Base-by-base conservation (phyloP, 2,888 invertebrate species). In the Apocheima hispidaria region DNA sequence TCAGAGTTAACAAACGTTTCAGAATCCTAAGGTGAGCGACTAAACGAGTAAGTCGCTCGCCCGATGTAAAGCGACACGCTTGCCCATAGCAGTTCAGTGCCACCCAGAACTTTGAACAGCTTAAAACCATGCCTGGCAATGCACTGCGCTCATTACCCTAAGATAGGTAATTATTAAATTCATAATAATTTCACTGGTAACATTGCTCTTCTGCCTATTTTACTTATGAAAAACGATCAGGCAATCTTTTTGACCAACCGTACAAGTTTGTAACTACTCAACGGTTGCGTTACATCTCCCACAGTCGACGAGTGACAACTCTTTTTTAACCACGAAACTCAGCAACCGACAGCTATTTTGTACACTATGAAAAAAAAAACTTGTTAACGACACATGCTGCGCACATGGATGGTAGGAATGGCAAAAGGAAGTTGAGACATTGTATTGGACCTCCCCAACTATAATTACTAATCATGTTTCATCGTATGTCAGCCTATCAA, bases 231-330 rank as follows among this genome's bases (percentile, higher is more conserved):
- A 2, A 18, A 0, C 18, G 20, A 40, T 38, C 18, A 38, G 1
- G 4, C 6, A 38, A 2, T 2, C n/a, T 30, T 36, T 62, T 61
- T 48, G 53, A 12, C 49, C 9, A 43, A 49, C 62, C 21, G 21
- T 62, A 58, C 62, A 12, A 71, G 63, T 43, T 51, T 58, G 65
- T 65, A 68, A 66, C 61, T 65, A 69, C 62, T 23, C 68, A 66
- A 20, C 65, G 35, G 53, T 58, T 49, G 50, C 46, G 56, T 51
- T 43, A 62, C 52, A 52, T 62, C 61, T 57, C 55, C 59, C 58
- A 63, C 68, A 64, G 66, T 63, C 72, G 78, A 75, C 51, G 78
- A 79, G 67, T 77, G 78, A 78, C 73, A 72, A 55, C 55, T 58
- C 69, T 69, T 74, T 76, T 76, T 77, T 73, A 69, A 72, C 64